phyloP scores from a whole-genome alignment of 2,888 invertebrate species.

The Leucophora obtusa region DNA sequence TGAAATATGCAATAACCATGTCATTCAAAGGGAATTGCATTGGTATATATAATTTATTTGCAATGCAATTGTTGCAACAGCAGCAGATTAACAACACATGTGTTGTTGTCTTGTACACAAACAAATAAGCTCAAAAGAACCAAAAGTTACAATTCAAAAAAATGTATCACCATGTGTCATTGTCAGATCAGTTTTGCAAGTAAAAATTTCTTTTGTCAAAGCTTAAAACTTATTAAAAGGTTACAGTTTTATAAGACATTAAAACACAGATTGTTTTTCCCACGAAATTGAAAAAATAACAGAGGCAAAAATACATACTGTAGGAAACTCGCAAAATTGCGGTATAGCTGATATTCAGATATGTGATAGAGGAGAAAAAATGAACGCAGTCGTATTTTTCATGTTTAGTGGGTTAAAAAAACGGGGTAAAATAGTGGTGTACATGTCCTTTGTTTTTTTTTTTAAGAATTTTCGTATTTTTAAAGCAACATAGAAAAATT shows the following conservation, averaged over 20 bases:
- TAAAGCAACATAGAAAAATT: no score
- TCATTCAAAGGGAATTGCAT: slow-evolving; percentile 21
- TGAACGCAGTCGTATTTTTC: no score
- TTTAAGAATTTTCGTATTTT: no score
- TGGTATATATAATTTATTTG: slow-evolving; percentile 54
- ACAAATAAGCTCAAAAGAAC: slow-evolving; percentile 19
- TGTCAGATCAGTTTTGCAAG: slow-evolving; percentile 37
- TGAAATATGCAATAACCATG: background rate
- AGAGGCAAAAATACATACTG: no score
- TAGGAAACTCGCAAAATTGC: no score
- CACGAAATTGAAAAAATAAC: slow-evolving; percentile 43
- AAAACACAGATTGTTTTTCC: slow-evolving; percentile 53
- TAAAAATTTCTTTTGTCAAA: slow-evolving; percentile 18
- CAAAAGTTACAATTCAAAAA: slow-evolving; percentile 14
- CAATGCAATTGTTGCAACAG: slow-evolving; percentile 59
- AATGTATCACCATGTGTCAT: slow-evolving; percentile 60
- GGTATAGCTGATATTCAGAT: no score
- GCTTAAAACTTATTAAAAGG: slow-evolving; percentile 29
- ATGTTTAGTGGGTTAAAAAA: no score
- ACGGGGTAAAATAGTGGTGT: no score
- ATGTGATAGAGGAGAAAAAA: no score
- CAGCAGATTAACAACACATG: slow-evolving; percentile 62
- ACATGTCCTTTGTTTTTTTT: no score
- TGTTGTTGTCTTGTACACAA: slow-evolving; percentile 42
- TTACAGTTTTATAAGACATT: slow-evolving; percentile 43